Percentiles rank a stretch among this genome's conserved stretches.
Conservation (phyloP, 2,113 vertebrate species). For the Sinosuthora webbiana region DNA sequence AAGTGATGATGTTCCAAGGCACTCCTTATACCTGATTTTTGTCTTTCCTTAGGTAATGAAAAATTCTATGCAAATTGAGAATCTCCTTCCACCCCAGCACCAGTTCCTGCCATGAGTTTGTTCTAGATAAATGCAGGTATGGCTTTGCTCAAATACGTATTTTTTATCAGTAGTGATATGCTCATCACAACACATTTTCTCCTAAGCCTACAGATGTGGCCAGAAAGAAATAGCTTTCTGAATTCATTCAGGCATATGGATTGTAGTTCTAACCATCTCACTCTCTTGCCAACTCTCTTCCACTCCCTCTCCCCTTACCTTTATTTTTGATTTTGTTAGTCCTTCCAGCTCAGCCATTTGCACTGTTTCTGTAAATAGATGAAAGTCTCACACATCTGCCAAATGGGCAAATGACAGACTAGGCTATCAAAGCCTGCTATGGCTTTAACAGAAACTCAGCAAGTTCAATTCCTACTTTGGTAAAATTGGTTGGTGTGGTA, state of each 20-base stretch:
- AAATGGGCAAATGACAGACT: background rate
- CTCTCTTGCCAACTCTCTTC: background rate
- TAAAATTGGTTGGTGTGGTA: background rate
- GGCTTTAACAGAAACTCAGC: background rate
- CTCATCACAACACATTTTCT: background rate
- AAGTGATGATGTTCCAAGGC: background rate
- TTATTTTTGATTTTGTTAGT: background rate
- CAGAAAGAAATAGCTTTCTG: background rate
- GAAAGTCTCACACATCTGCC: background rate
- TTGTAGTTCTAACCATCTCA: background rate
- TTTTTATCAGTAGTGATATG: background rate
- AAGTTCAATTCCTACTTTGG: background rate
- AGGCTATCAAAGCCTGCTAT: background rate
- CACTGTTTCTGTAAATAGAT: background rate
- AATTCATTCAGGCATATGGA: background rate
- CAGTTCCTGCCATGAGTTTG: background rate
- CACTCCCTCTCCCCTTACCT: accelerated
- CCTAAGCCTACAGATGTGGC: background rate
- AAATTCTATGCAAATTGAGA: background rate
- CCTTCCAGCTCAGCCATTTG: background rate
- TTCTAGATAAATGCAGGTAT: background rate
- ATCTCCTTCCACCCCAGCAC: background rate
- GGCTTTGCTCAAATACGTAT: background rate
- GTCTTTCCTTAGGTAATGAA: background rate
- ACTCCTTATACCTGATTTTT: background rate